These are phyloP conservation scores for Paralichthys olivaceus DNA, from an alignment of 2,113 vertebrate genomes.

Conservation along the genomic window DNA sequence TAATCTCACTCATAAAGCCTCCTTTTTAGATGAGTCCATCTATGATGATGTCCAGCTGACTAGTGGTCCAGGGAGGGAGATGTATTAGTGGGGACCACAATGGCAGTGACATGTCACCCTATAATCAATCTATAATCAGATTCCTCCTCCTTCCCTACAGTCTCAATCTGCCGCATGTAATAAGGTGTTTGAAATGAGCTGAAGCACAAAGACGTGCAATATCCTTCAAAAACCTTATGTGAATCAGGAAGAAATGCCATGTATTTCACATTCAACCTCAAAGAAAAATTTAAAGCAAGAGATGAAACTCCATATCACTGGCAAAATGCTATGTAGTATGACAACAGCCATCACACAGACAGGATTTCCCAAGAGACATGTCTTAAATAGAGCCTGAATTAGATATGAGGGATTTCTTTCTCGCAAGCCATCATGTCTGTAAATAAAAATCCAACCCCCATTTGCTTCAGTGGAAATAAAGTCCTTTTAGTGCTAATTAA, in stretches of 20 bases:
- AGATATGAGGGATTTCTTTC: slow-evolving; percentile 13
- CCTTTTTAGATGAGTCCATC: slow-evolving; percentile 19
- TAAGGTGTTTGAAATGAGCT: slow-evolving; percentile 27
- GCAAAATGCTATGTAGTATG: slow-evolving; percentile 31
- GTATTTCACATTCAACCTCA: slow-evolving; percentile 5
- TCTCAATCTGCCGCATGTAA: slow-evolving; percentile 34
- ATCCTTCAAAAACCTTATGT: slow-evolving; percentile 3
- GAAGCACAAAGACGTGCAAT: slow-evolving; percentile 8
- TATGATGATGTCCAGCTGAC: slow-evolving; percentile 38
- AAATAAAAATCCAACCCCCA: not conserved
- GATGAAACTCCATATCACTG: slow-evolving; percentile 28
- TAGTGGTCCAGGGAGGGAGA: not conserved
- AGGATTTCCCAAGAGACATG: slow-evolving; percentile 26
- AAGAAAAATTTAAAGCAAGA: slow-evolving; percentile 43
- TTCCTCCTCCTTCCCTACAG: not conserved
- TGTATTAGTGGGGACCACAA: slow-evolving; percentile 26
- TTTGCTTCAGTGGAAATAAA: not conserved
- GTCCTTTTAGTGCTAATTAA: not conserved
- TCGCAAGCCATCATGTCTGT: slow-evolving; percentile 25
- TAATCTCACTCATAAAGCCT: slow-evolving; percentile 33
- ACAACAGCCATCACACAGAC: slow-evolving; percentile 35
- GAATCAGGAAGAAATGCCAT: slow-evolving; percentile 10
- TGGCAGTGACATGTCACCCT: slow-evolving; percentile 32
- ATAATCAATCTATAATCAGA: slow-evolving; percentile 53
- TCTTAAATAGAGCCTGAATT: slow-evolving; percentile 21